phyloP scores from a whole-genome alignment of 2,113 vertebrate genomes.

The Plecturocebus donacophilus region DNA sequence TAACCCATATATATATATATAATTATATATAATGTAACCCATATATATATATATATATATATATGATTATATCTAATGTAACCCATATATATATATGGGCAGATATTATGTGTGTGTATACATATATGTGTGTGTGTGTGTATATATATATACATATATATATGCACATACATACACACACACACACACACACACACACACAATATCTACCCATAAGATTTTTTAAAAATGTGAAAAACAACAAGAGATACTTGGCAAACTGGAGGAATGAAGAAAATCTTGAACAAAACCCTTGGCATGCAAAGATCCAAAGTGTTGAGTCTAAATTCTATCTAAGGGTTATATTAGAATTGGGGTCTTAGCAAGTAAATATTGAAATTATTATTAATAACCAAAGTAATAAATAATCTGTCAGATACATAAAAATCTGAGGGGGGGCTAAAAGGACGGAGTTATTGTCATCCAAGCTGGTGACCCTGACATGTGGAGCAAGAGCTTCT shows the following conservation, averaged over 20 bases:
- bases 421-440: background rate
- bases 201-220: no score
- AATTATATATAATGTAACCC: no score
- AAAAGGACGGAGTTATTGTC: background rate
- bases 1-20: no score
- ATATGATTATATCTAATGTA: no score
- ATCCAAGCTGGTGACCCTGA: background rate
- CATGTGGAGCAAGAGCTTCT: background rate
- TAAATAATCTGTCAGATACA: background rate
- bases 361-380: background rate
- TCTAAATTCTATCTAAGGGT: background rate
- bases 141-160: no score
- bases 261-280: background rate
- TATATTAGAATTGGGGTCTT: background rate
- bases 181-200: no score
- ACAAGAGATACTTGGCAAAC: background rate
- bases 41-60: no score
- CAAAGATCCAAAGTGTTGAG: background rate
- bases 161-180: fast-evolving
- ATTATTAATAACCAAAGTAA: background rate
- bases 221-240: no score
- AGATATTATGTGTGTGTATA: no score
- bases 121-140: no score
- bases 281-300: background rate
- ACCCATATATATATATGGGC: no score